Percentiles rank a stretch among this genome's conserved stretches.
These are phyloP conservation scores for Cheirogaleus medius DNA, from an alignment of 2,113 vertebrate species.

Conservation along the genomic window DNA sequence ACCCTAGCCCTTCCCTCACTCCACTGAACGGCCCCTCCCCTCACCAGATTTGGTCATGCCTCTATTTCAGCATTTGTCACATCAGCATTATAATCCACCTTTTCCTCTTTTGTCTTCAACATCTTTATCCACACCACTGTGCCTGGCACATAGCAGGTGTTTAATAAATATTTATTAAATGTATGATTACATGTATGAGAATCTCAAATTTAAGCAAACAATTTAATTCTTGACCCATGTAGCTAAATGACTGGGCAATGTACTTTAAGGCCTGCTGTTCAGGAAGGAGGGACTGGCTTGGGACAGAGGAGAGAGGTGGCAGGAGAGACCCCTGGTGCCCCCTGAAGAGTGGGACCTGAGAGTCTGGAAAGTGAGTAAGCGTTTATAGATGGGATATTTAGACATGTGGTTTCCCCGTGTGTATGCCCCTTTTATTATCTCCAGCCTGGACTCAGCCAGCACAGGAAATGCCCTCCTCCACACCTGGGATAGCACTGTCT, in stretches of 20 bases:
- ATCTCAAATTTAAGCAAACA: neutral
- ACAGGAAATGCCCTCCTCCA: neutral
- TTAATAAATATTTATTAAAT: conserved; percentile 19
- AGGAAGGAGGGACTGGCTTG: neutral
- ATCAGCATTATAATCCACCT: neutral
- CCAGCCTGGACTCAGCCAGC: neutral
- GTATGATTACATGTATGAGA: neutral
- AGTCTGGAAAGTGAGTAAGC: neutral
- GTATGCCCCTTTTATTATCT: neutral
- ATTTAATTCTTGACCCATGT: conserved; percentile 32
- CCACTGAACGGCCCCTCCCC: neutral
- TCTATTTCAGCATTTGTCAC: neutral
- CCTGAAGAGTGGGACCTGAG: no score
- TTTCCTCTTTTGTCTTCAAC: neutral
- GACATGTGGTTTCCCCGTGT: neutral
- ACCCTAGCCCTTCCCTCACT: neutral
- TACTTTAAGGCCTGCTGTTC: neutral
- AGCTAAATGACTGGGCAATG: neutral
- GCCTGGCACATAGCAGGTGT: neutral
- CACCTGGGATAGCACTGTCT: neutral
- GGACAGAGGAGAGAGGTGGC: neutral
- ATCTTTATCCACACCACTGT: neutral
- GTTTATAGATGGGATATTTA: neutral
- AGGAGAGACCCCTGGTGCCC: neutral
- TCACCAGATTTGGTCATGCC: neutral